Evolutionary conservation across 2,797 vertebrate genomes (phyloP).

Genomic region (Psittacula echo): DNA sequence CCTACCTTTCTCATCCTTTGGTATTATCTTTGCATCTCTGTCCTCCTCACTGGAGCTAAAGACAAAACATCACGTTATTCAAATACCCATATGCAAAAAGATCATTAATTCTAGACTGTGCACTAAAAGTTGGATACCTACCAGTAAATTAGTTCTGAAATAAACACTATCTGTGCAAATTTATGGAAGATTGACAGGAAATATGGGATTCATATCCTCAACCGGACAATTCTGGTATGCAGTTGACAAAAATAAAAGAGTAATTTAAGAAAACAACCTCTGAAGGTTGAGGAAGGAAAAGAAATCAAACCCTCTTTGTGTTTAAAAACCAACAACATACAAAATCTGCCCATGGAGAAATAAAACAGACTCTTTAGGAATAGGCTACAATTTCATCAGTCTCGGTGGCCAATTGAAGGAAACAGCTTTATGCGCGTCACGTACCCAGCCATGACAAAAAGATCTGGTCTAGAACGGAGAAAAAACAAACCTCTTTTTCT

Average conservation of each 20-base stretch:
- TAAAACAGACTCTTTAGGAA: slow-evolving; percentile 69
- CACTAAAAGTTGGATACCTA: slow-evolving; percentile 74
- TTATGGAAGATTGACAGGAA: slow-evolving; percentile 61
- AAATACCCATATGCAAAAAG: background rate
- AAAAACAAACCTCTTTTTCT: slow-evolving; percentile 95
- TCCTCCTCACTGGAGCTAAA: slow-evolving; percentile 87
- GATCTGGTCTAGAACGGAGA: slow-evolving; percentile 98
- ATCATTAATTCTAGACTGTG: slow-evolving; percentile 18
- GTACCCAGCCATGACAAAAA: slow-evolving; percentile 91
- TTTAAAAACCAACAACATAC: slow-evolving; percentile 32
- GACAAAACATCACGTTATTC: slow-evolving; percentile 78
- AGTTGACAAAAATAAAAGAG: slow-evolving; percentile 41
- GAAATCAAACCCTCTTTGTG: slow-evolving; percentile 66
- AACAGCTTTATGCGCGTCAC: slow-evolving; percentile 77
- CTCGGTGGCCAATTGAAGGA: slow-evolving; percentile 82
- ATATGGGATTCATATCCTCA: slow-evolving; percentile 46
- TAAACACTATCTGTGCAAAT: slow-evolving; percentile 54
- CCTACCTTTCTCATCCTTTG: slow-evolving; percentile 94
- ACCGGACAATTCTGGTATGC: slow-evolving; percentile 52
- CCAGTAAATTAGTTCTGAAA: slow-evolving; percentile 72
- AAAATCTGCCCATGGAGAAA: slow-evolving; percentile 72
- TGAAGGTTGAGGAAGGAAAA: slow-evolving; percentile 74
- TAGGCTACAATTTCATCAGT: slow-evolving; percentile 75
- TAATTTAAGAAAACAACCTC: slow-evolving; percentile 76
- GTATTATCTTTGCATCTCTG: slow-evolving; percentile 79